Percentiles rank a stretch among this genome's conserved stretches.
phyloP scores from a whole-genome alignment of 2,888 invertebrate genomes.

The Panopea generosa region DNA sequence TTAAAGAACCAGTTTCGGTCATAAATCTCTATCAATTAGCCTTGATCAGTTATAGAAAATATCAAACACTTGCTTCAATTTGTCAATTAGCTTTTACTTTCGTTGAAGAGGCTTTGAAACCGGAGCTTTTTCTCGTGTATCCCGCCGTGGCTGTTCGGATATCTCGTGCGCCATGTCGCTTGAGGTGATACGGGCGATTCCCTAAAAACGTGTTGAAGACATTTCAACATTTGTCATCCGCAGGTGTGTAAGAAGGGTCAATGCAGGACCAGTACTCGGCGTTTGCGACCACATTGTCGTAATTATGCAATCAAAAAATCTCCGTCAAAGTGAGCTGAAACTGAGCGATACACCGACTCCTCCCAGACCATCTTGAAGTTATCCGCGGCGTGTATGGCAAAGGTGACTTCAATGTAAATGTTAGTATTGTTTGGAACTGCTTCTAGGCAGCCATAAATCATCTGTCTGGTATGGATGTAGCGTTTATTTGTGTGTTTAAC shows the following conservation, averaged over 20 bases:
- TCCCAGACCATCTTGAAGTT: slow-evolving; percentile 41
- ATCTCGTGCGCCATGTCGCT: neutral
- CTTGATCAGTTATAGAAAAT: slow-evolving; percentile 26
- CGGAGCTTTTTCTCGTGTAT: slow-evolving; percentile 14
- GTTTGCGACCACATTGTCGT: slow-evolving; percentile 52
- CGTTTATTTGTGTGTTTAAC: slow-evolving; percentile 79
- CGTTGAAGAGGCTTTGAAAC: slow-evolving; percentile 27
- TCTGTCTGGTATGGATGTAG: slow-evolving; percentile 76
- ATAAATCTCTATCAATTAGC: slow-evolving; percentile 42
- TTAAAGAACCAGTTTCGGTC: slow-evolving; percentile 36
- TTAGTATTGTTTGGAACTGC: slow-evolving; percentile 76
- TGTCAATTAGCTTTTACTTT: slow-evolving; percentile 53
- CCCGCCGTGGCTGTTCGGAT: slow-evolving; percentile 7
- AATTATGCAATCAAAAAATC: slow-evolving; percentile 58
- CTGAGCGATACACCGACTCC: slow-evolving; percentile 38
- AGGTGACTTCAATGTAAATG: slow-evolving; percentile 66
- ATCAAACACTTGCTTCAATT: slow-evolving; percentile 57
- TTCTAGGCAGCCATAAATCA: slow-evolving; percentile 82
- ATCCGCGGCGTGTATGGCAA: slow-evolving; percentile 42
- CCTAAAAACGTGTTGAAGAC: slow-evolving; percentile 32
- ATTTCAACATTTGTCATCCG: slow-evolving; percentile 52
- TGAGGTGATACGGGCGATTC: slow-evolving; percentile 31
- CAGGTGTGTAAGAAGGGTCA: slow-evolving; percentile 61
- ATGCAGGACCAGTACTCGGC: slow-evolving; percentile 39
- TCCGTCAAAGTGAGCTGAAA: slow-evolving; percentile 40